Base-by-base conservation (phyloP, 2,797 vertebrate species). In the Pseudopleuronectes americanus region DNA sequence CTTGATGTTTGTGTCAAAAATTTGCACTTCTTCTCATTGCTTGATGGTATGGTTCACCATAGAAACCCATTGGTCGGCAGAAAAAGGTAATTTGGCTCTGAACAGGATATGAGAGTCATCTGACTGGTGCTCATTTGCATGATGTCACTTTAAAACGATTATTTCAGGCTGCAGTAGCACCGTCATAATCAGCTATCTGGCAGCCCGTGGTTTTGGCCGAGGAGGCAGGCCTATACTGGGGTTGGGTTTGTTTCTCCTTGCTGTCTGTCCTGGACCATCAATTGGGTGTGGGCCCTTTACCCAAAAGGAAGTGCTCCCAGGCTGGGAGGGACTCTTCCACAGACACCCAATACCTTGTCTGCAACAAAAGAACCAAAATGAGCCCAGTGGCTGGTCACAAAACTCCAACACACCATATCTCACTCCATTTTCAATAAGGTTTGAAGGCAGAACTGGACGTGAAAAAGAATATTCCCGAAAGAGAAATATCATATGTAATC, bases 241-340 rank as follows among this genome's bases (percentile, higher is more conserved):
- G 66, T 74, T 90, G 81, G 75, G 70, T 79, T 81, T 85, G 62
- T 81, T 75, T 71, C 87, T 90, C 73, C 77, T 75, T 52, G 68
- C 41, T 73, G 87, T 76, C 71, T 31, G 80, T 83, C 83, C 87
- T 66, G 71, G 74, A 76, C 79, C 69, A 74, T 88, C 89, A 72
- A 89, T 45, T 9, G 95, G 95, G 76, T 89, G 87, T 68, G 90
- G 90, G 69, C 91, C 91, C 90, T 94, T 90, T 94, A 87, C 95
- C 95, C 83, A 96, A 89, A 80, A 98, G 94, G 92, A 95, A 96
- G 64, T 88, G 83, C 82, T 97, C 94, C 96, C 96, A 97, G 69
- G 94, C 93, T 47, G 95, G 95, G 82, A 96, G 76, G 74, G 93
- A 93, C 84, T 95, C 93, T 91, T 97, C 94, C 80, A 97, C 82